A percentile compares a stretch with the other conserved stretches of the same genome.
Conservation (phyloP, 2,113 vertebrate species). For the Vulpes vulpes region DNA sequence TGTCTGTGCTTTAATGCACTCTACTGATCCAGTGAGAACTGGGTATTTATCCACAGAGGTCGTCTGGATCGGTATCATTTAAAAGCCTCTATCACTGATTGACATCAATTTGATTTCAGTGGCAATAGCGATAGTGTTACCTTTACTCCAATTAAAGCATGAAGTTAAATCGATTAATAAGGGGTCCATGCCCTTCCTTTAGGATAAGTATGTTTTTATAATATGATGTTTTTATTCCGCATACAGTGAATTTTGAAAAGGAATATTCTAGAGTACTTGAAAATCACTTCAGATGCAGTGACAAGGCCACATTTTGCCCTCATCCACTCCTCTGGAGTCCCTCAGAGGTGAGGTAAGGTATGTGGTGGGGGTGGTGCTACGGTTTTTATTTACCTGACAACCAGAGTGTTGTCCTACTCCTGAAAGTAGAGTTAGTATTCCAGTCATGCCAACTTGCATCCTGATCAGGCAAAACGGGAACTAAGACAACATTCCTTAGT, state of each 20-base stretch:
- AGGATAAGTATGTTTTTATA: not conserved
- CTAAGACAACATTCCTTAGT: not conserved
- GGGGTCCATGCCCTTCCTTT: not conserved
- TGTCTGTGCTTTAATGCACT: not conserved
- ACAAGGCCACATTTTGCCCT: not conserved
- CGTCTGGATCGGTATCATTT: fast-evolving
- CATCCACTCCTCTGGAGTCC: too few species aligned
- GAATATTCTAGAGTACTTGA: not conserved
- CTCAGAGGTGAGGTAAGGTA: not conserved
- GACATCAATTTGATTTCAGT: not conserved
- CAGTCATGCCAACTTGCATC: fast-evolving
- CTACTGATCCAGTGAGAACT: fast-evolving
- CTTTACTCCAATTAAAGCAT: not conserved
- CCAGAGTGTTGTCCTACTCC: not conserved
- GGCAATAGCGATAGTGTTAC: not conserved
- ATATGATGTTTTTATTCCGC: not conserved
- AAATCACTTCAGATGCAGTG: not conserved
- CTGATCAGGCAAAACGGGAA: not conserved
- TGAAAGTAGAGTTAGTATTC: not conserved
- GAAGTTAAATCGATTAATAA: not conserved
- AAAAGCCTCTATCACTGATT: not conserved
- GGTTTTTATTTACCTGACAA: not conserved
- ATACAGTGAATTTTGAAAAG: not conserved
- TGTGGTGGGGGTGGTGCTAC: not conserved
- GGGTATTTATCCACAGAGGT: not conserved